Conservation (phyloP, 2,797 vertebrate species). For the Lepus townsendii region DNA sequence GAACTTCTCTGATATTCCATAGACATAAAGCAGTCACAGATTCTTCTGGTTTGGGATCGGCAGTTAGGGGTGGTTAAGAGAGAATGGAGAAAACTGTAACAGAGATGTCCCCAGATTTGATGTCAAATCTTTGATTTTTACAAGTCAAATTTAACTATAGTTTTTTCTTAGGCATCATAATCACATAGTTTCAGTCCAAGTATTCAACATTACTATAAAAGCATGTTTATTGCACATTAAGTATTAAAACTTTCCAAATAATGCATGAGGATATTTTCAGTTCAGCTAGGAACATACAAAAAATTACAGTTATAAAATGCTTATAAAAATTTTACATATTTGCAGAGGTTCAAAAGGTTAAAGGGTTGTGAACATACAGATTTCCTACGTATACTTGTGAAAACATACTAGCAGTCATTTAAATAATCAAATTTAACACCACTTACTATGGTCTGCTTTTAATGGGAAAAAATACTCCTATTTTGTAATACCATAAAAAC, state of each 20-base stretch:
- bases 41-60: neutral
- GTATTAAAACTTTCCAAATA: neutral
- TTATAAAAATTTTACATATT: conserved; percentile 18
- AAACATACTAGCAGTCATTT: conserved; percentile 25
- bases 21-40: neutral
- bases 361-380: neutral
- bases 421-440: neutral
- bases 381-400: conserved; percentile 16
- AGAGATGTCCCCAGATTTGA: neutral
- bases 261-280: neutral
- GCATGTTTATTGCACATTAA: neutral
- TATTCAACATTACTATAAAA: conserved; percentile 18
- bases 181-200: conserved; percentile 7
- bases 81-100: neutral
- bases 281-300: conserved; percentile 11
- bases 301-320: neutral
- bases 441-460: neutral
- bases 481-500: neutral
- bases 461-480: neutral
- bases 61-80: neutral
- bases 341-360: neutral
- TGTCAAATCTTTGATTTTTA: neutral
- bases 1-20: neutral
- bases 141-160: neutral
- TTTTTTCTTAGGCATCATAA: conserved; percentile 3